Percentiles rank a stretch among this genome's conserved stretches.
Conservation (phyloP, 1,140 invertebrate species). For the Brachionus manjavacas region DNA sequence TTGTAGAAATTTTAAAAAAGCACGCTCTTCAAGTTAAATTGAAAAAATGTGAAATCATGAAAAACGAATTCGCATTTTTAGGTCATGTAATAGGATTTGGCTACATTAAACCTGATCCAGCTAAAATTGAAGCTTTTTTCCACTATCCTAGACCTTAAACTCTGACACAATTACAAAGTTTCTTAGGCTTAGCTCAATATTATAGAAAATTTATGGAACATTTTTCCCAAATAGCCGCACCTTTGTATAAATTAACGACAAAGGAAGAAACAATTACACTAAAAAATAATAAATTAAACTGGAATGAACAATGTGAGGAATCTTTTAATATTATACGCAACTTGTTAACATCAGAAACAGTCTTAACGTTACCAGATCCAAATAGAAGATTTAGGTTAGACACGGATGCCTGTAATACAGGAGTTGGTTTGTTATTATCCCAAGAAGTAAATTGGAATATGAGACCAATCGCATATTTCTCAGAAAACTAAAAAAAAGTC, state of each 20-base stretch:
- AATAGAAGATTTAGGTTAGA: not conserved
- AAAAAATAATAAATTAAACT: not conserved
- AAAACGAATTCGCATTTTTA: too few species aligned
- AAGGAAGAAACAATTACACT: not conserved
- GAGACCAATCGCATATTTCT: too few species aligned
- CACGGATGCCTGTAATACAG: not conserved
- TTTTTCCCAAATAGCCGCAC: not conserved
- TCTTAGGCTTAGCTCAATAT: too few species aligned
- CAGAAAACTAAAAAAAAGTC: not conserved
- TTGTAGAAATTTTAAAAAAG: too few species aligned
- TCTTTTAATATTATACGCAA: not conserved
- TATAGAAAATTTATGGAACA: not conserved
- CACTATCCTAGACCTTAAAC: too few species aligned
- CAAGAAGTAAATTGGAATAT: not conserved
- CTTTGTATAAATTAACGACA: not conserved
- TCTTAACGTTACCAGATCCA: not conserved
- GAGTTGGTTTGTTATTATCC: not conserved
- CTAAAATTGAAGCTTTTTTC: too few species aligned
- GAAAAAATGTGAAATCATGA: too few species aligned
- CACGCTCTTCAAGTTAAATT: too few species aligned
- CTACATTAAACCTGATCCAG: too few species aligned
- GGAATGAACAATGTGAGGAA: not conserved
- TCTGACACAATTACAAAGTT: too few species aligned
- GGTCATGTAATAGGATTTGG: too few species aligned
- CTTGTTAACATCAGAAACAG: not conserved